Evolutionary conservation across 2,113 vertebrate species (phyloP).

Genomic region (Microcebus tavaratra): DNA sequence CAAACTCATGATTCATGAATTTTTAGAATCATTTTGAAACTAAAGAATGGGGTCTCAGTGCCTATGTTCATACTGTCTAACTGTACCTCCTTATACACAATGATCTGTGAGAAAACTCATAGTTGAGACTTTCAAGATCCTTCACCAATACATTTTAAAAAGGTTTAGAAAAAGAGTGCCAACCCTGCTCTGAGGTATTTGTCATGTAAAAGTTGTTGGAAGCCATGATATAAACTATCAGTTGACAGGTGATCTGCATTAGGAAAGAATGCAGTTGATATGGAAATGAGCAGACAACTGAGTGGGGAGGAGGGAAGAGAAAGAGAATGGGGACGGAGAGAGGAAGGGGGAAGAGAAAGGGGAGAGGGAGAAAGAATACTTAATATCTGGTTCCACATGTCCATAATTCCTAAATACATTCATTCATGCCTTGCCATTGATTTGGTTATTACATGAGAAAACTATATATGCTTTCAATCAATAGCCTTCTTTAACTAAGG

Average conservation of each 20-base stretch:
- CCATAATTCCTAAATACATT: background rate
- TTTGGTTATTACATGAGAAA: background rate
- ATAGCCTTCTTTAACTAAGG: background rate
- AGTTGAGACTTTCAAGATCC: background rate
- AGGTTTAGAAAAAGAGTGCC: background rate
- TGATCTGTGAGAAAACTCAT: background rate
- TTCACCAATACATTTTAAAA: background rate
- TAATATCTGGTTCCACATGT: background rate
- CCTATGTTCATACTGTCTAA: background rate
- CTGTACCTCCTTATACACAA: background rate
- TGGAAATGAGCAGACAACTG: background rate
- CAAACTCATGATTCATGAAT: background rate
- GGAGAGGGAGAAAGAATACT: background rate
- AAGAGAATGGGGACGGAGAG: no score
- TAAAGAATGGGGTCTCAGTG: background rate
- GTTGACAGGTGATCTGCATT: background rate
- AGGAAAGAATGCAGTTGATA: background rate
- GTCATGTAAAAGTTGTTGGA: background rate
- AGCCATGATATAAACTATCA: background rate
- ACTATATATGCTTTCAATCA: background rate
- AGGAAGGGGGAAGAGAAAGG: no score
- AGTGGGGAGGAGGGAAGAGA: no score
- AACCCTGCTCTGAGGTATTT: background rate
- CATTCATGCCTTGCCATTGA: background rate
- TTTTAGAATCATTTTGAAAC: background rate